Conservation (phyloP, 2,113 vertebrate species). For the Sylvietta virens region DNA sequence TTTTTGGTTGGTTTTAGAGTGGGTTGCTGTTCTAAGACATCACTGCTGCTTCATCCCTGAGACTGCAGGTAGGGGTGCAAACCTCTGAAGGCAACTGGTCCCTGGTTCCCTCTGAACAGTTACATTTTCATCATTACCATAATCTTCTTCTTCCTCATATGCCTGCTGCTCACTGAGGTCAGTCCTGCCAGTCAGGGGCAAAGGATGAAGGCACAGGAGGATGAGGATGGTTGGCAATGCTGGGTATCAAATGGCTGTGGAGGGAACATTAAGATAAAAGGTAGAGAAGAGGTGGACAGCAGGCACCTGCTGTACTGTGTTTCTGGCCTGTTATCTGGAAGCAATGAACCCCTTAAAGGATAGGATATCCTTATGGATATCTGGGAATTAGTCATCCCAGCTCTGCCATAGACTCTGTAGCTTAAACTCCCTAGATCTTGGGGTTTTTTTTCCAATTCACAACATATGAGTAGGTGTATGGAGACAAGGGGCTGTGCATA, state of each 20-base stretch:
- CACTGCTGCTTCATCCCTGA: neutral
- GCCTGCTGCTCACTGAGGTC: neutral
- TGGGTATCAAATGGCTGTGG: neutral
- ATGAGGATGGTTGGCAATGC: neutral
- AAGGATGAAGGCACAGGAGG: neutral
- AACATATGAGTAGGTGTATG: neutral
- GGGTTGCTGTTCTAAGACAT: neutral
- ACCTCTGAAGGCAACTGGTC: neutral
- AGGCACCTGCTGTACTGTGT: rapidly evolving
- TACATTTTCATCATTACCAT: neutral
- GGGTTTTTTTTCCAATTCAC: neutral
- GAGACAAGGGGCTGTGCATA: neutral
- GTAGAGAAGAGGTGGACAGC: neutral
- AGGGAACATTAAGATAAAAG: neutral
- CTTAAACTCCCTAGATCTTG: neutral
- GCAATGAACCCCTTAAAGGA: neutral
- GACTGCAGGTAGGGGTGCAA: neutral
- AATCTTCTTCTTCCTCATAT: neutral
- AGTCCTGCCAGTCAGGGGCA: neutral
- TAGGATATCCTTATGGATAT: neutral
- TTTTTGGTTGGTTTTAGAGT: neutral
- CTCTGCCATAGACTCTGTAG: neutral
- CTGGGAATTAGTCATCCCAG: neutral
- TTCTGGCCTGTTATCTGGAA: neutral
- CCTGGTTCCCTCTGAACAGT: neutral